phyloP scores from a whole-genome alignment of 2,797 vertebrate species.

The Dicrostonyx torquatus region DNA sequence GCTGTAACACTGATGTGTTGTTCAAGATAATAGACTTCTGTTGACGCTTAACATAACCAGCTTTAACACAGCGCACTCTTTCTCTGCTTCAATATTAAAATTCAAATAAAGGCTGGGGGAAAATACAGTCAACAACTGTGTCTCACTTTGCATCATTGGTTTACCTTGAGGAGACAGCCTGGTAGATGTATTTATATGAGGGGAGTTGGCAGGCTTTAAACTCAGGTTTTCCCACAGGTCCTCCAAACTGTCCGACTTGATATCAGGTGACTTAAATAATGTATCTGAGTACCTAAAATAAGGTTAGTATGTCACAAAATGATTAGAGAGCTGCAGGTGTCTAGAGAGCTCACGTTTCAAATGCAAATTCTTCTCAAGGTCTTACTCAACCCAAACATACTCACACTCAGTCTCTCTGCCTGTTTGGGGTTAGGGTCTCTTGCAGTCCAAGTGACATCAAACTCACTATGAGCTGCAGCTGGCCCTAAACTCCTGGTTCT shows the following conservation, averaged over 20 bases:
- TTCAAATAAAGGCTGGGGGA: constrained; percentile 63
- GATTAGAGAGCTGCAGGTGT: constrained; percentile 20
- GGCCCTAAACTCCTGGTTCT: neutral
- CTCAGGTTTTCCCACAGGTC: constrained; percentile 94
- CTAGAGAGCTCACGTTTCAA: constrained; percentile 3
- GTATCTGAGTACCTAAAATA: constrained; percentile 87
- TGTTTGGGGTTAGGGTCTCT: neutral
- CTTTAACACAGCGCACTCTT: constrained; percentile 52
- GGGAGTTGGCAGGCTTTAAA: constrained; percentile 89
- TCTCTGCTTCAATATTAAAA: constrained; percentile 66
- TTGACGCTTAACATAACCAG: constrained; percentile 73
- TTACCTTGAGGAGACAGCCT: constrained; percentile 92
- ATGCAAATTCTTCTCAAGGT: constrained; percentile 6
- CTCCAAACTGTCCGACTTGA: constrained; percentile 91
- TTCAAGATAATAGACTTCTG: constrained; percentile 74
- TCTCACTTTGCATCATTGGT: constrained; percentile 57
- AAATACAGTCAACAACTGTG: constrained; percentile 43
- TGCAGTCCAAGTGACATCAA: neutral
- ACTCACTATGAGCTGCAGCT: neutral
- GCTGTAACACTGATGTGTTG: constrained; percentile 71
- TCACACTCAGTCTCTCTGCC: neutral
- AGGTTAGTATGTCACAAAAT: constrained; percentile 53
- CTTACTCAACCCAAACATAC: neutral
- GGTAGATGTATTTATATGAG: constrained; percentile 88
- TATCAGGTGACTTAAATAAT: constrained; percentile 86